Conservation (phyloP, 2,797 vertebrate genomes). For the Protonibea diacanthus region DNA sequence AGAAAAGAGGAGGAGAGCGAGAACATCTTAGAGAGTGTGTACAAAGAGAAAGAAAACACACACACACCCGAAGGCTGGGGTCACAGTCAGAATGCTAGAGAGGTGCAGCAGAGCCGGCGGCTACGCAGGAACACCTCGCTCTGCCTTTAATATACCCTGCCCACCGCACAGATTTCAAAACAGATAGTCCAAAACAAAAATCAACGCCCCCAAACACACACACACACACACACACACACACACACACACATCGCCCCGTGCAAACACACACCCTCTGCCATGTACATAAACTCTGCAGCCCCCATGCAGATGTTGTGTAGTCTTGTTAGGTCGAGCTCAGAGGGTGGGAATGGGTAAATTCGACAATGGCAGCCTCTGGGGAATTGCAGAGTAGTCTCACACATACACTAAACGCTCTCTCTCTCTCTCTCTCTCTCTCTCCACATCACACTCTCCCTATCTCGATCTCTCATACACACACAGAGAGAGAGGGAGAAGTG, state of each 20-base stretch:
- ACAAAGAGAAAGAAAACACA: slow-evolving; percentile 82
- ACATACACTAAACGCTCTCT: slow-evolving; percentile 61
- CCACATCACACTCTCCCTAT: slow-evolving; percentile 48
- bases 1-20: slow-evolving; percentile 72
- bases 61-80: slow-evolving; percentile 80
- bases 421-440: slow-evolving; percentile 35
- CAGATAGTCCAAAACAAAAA: slow-evolving; percentile 78
- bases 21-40: slow-evolving; percentile 80
- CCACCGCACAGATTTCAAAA: slow-evolving; percentile 78
- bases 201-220: slow-evolving; percentile 69
- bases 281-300: slow-evolving; percentile 70
- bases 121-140: slow-evolving; percentile 78
- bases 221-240: slow-evolving; percentile 21
- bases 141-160: slow-evolving; percentile 79
- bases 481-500: slow-evolving; percentile 58
- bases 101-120: slow-evolving; percentile 77
- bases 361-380: slow-evolving; percentile 76
- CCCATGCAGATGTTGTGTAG: slow-evolving; percentile 75
- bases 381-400: slow-evolving; percentile 67
- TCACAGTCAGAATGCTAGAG: slow-evolving; percentile 78
- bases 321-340: slow-evolving; percentile 77
- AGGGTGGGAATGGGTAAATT: slow-evolving; percentile 77
- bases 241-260: not conserved
- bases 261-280: slow-evolving; percentile 45
- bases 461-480: slow-evolving; percentile 53